Base-by-base conservation (phyloP, 2,113 vertebrate species). In the Pterocles orientalis region DNA sequence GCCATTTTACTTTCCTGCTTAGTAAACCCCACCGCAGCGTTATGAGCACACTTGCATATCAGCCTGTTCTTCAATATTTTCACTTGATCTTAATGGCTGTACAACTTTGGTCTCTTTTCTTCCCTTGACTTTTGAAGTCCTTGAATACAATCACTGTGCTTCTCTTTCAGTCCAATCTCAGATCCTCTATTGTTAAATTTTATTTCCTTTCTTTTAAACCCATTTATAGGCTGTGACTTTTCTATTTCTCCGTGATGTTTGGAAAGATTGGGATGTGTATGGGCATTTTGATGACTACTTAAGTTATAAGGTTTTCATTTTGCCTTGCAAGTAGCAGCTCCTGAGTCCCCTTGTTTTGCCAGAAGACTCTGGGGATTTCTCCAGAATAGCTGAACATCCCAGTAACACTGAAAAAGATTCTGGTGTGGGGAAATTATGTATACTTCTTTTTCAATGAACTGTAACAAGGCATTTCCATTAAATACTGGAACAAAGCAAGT, bases 121-220 rank as follows among this genome's bases (percentile, higher is more conserved):
- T 91, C 51, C 31, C 10, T 48, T 93, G 68, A 45, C 80, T 87
- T 94, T 66, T 36, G 33, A 90, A 84, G 39, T 48, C 43, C 78
- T 86, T 86, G 47, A 14, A 14, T 69, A 34, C 43, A 83, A 68
- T 18, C 45, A 18, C 58, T 54, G 53, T 56, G n/a, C 50, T 89
- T 71, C 73, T 81, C 54, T 90, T 92, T 51, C 18, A 82, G 47
- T 75, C 57, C 34, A 51, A 0, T 71, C 69, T 94, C 60, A 66
- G 51, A 91, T 57, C n/a, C 39, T 51, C 85, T 88, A 12, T 80
- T 83, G 64, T 87, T 90, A 91, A 90, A 71, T 60, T 93, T 86
- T 56, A 89, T 86, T 92, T 87, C 85, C 76, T 93, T 86, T 90
- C 79, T 92, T 88, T 88, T 81, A 92, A 94, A 80, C 56, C 68